phyloP scores from a whole-genome alignment of 2,113 vertebrate genomes.

The Anthoscopus minutus region DNA sequence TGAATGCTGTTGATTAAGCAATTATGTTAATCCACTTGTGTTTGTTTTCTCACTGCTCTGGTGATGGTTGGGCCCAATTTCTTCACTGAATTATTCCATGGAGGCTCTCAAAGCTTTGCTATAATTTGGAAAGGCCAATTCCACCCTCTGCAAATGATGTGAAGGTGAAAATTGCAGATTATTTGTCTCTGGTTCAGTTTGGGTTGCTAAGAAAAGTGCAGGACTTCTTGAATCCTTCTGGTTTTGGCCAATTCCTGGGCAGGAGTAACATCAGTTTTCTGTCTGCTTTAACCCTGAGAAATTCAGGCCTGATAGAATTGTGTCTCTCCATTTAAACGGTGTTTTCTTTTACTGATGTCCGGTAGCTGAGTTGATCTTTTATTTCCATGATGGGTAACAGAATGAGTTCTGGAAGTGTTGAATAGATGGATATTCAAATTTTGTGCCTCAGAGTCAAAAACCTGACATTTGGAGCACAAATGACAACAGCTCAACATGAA shows the following conservation, averaged over 20 bases:
- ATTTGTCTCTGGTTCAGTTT: not conserved
- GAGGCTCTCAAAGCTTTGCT: not conserved
- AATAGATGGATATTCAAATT: not conserved
- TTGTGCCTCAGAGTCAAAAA: not conserved
- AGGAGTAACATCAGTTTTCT: not conserved
- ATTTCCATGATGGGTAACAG: not conserved
- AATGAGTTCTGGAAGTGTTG: not conserved
- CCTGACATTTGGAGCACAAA: not conserved
- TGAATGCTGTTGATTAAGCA: constrained; percentile 77
- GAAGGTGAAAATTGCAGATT: constrained; percentile 32
- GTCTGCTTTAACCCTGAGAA: not conserved
- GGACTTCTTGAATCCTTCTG: not conserved
- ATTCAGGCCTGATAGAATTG: not conserved
- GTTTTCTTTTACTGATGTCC: not conserved
- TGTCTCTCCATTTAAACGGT: not conserved
- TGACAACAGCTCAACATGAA: not conserved
- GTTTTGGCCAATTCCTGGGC: not conserved
- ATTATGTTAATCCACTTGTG: constrained; percentile 84
- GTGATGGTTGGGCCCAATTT: constrained; percentile 69
- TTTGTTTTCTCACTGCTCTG: constrained; percentile 79
- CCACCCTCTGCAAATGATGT: not conserved
- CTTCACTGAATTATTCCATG: constrained; percentile 55
- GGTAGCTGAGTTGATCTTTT: not conserved
- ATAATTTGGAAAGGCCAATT: constrained; percentile 4
- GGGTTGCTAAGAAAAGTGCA: not conserved